Evolutionary conservation across 2,888 invertebrate genomes (phyloP).

Genomic region (Crossocerus cetratus): DNA sequence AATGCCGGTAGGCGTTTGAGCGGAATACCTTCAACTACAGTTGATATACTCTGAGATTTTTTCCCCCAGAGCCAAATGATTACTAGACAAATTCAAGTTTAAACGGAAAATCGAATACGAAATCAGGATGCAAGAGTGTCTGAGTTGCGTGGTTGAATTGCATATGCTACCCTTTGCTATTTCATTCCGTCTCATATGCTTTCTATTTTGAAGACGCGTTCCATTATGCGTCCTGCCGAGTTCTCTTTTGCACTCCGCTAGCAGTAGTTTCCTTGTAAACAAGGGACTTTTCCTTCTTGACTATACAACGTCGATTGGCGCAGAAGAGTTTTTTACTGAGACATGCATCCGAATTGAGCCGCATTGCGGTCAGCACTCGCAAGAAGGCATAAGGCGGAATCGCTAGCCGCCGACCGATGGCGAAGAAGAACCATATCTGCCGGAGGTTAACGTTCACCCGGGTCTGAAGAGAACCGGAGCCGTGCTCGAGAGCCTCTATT

Average conservation of each 20-base stretch:
- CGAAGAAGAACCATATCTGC: conserved; percentile 40
- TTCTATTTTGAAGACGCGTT: no score
- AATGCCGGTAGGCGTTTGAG: not conserved
- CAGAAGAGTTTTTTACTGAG: not conserved
- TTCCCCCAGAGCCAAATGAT: no score
- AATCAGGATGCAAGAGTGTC: no score
- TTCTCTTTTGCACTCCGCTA: no score
- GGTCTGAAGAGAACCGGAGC: conserved; percentile 47
- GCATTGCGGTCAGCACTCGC: conserved; percentile 33
- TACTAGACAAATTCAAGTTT: no score
- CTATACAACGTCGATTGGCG: not conserved
- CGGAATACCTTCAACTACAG: no score
- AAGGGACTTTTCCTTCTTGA: not conserved
- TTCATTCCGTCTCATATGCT: conserved; percentile 32
- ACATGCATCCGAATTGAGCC: not conserved
- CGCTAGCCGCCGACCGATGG: conserved; percentile 23
- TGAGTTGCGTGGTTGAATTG: no score
- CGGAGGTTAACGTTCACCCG: conserved; percentile 56
- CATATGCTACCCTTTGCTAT: conserved; percentile 13
- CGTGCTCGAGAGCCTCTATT: conserved; percentile 65
- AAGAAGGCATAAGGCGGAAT: conserved; percentile 37
- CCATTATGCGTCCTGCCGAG: no score
- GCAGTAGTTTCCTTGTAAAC: not conserved
- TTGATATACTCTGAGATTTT: no score
- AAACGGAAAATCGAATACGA: no score